phyloP scores from a whole-genome alignment of 2,113 vertebrate species.

The Nyctereutes procyonoides region DNA sequence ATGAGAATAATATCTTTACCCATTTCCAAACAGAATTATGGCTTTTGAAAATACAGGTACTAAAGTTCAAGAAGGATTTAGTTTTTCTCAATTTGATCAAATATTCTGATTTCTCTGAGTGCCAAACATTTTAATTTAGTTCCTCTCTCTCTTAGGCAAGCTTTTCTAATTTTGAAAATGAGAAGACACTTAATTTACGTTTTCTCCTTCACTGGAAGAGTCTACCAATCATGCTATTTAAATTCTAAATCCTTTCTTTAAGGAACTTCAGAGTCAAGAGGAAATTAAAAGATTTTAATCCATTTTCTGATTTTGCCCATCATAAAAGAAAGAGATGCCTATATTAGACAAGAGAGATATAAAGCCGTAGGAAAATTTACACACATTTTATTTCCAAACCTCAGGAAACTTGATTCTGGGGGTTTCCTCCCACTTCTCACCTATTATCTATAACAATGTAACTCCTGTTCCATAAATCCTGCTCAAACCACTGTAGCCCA shows the following conservation, averaged over 20 bases:
- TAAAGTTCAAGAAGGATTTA: constrained; percentile 30
- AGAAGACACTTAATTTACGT: constrained; percentile 50
- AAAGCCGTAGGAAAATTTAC: neutral
- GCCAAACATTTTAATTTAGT: constrained; percentile 60
- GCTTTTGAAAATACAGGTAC: constrained; percentile 47
- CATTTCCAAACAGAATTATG: constrained; percentile 33
- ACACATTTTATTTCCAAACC: neutral
- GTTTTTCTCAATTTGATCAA: constrained; percentile 59
- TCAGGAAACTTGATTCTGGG: neutral
- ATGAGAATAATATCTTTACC: neutral
- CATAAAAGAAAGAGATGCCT: constrained; percentile 39
- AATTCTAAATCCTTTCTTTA: constrained; percentile 63
- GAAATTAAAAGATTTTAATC: constrained; percentile 70
- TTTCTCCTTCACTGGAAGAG: constrained; percentile 11
- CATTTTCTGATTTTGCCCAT: constrained; percentile 24
- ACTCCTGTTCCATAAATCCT: neutral
- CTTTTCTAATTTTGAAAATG: constrained; percentile 65
- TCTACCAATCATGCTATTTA: neutral
- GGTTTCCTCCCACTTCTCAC: neutral
- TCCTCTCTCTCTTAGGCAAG: constrained; percentile 45
- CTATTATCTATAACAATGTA: neutral
- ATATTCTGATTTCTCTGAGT: constrained; percentile 46
- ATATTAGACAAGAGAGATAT: neutral
- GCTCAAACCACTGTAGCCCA: neutral
- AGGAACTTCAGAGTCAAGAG: constrained; percentile 50